Percentiles rank a stretch among this genome's conserved stretches.
These are phyloP conservation scores for Nephrotoma guestfalica DNA, from an alignment of 2,888 invertebrate species.

Conservation along the genomic window DNA sequence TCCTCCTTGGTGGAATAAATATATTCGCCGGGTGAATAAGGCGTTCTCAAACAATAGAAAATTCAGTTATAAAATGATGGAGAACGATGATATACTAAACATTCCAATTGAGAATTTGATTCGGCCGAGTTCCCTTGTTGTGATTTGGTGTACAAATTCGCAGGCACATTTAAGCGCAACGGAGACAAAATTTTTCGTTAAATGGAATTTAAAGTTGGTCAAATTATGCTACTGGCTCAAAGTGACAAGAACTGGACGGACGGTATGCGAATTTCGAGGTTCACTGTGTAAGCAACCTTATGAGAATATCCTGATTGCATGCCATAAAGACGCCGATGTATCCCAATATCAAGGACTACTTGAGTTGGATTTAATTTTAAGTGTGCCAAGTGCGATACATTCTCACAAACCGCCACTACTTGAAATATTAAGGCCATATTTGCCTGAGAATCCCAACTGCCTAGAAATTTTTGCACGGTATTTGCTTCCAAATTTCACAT, in stretches of 20 bases:
- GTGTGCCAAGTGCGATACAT: conserved; percentile 83
- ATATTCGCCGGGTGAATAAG: conserved; percentile 61
- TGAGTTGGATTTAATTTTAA: conserved; percentile 49
- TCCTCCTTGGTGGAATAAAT: conserved; percentile 96
- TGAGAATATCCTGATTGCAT: conserved; percentile 60
- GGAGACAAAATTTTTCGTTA: conserved; percentile 54
- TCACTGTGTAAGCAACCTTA: conserved; percentile 73
- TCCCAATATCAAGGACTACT: conserved; percentile 22
- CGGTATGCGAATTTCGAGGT: conserved; percentile 50
- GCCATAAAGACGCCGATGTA: conserved; percentile 16
- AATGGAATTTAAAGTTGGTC: conserved; percentile 57
- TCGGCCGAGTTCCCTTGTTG: conserved; percentile 49
- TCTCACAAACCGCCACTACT: conserved; percentile 86
- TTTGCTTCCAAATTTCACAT: conserved; percentile 68
- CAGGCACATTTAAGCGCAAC: conserved; percentile 51
- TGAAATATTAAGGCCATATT: conserved; percentile 44
- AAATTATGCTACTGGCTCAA: conserved; percentile 85
- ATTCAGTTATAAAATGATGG: conserved; percentile 63
- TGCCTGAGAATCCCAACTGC: conserved; percentile 40
- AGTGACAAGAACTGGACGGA: conserved; percentile 41
- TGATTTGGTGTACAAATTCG: conserved; percentile 89
- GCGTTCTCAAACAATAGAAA: conserved; percentile 9
- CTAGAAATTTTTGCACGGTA: conserved; percentile 89
- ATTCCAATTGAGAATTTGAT: conserved; percentile 55
- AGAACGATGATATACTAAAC: conserved; percentile 53